phyloP scores from a whole-genome alignment of 2,113 vertebrate genomes.

The Eublepharis macularius region DNA sequence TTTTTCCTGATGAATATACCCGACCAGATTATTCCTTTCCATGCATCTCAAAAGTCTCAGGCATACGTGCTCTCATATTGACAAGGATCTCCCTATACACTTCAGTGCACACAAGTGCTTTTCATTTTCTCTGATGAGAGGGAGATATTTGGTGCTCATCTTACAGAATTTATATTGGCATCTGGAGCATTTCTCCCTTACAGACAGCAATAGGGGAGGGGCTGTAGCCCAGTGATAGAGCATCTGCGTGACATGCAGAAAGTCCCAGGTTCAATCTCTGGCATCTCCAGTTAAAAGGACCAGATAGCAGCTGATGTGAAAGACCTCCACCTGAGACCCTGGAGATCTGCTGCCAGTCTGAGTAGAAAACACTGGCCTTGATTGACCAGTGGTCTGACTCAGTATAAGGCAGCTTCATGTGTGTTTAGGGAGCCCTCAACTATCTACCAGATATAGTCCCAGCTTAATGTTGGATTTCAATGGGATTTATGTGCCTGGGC shows the following conservation, averaged over 20 bases:
- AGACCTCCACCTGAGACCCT: no score
- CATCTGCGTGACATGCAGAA: no score
- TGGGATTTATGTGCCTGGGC: not conserved
- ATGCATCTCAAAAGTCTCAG: not conserved
- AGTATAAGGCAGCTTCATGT: no score
- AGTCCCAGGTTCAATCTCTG: no score
- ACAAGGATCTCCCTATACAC: not conserved
- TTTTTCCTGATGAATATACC: no score
- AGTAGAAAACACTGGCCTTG: no score
- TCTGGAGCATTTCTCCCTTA: not conserved
- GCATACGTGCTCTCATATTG: not conserved
- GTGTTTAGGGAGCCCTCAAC: not conserved
- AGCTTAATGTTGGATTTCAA: not conserved
- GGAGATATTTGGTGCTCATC: not conserved
- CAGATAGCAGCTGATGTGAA: no score
- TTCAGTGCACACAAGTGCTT: not conserved
- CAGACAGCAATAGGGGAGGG: not conserved
- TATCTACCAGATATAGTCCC: not conserved
- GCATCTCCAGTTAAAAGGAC: no score
- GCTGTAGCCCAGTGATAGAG: no score
- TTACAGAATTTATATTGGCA: not conserved
- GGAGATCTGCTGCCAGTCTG: no score
- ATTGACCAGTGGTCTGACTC: no score
- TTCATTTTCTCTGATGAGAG: not conserved
- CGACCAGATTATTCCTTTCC: no score